These are phyloP conservation scores for Sinopyrophorus schimmeli DNA, from an alignment of 2,888 invertebrate species.

Conservation along the genomic window DNA sequence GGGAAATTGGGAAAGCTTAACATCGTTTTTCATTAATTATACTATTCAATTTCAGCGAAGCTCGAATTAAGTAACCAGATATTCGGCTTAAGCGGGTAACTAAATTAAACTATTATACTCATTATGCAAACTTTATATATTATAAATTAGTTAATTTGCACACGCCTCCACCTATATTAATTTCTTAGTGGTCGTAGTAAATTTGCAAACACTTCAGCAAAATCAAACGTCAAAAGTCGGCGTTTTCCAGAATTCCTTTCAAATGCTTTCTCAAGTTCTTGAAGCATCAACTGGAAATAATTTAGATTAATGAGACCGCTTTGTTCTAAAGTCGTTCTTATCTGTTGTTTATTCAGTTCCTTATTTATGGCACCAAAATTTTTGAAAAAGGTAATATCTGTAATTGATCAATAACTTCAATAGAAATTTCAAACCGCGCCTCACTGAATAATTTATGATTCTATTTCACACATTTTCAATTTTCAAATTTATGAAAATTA, in stretches of 20 bases:
- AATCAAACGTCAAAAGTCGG: slow-evolving; percentile 26
- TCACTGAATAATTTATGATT: too few species aligned
- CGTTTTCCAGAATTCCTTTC: slow-evolving; percentile 24
- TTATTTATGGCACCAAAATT: slow-evolving; percentile 19
- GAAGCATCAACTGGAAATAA: slow-evolving; percentile 42
- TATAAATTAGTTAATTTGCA: slow-evolving; percentile 20
- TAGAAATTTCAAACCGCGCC: background rate
- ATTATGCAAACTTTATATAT: slow-evolving; percentile 22
- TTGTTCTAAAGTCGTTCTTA: slow-evolving; percentile 40
- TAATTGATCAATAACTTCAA: too few species aligned
- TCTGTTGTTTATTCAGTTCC: slow-evolving; percentile 40
- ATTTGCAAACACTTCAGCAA: slow-evolving; percentile 10
- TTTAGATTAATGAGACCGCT: slow-evolving; percentile 42
- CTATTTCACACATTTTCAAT: too few species aligned
- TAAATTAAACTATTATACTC: slow-evolving; percentile 20
- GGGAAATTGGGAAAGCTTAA: too few species aligned
- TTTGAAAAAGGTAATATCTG: too few species aligned
- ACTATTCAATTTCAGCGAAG: slow-evolving; percentile 18
- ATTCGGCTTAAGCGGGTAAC: slow-evolving; percentile 10
- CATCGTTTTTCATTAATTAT: slow-evolving; percentile 18
- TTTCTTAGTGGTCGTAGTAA: slow-evolving; percentile 14
- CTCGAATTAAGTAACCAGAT: too few species aligned
- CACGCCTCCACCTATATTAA: slow-evolving; percentile 13
- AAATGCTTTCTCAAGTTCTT: slow-evolving; percentile 30
- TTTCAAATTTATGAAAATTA: too few species aligned